Base-by-base conservation (phyloP, 2,888 invertebrate genomes). In the Pediacus dermestoides region DNA sequence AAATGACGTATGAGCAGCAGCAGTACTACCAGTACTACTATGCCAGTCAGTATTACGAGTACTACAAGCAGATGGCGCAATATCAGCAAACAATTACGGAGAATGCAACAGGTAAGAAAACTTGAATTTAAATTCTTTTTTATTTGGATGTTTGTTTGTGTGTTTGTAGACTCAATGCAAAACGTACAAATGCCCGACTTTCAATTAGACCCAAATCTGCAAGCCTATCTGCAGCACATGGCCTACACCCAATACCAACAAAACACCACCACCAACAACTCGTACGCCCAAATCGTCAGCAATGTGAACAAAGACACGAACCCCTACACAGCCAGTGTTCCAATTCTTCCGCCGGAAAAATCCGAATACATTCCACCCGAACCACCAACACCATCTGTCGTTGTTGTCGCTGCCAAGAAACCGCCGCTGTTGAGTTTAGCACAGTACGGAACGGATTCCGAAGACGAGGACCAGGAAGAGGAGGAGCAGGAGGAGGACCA, bases 11-110 rank as follows among this genome's bases (percentile, higher is more conserved):
- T 45, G 66, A 68, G 32, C 66, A 65, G 38, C 63, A 66, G 39
- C 66, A 67, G 45, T 68, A 67, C 48, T 67, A 67, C 44, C 67
- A 67, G 48, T 68, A 67, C 46, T 68, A 67, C 48, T 66, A 65
- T 48, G 54, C 64, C 12, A 58, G 58, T 38, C 68, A 68, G 42
- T 70, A 68, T 44, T 68, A 68, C 37, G 68, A 68, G 44, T 68
- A 68, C 46, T 69, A 66, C 50, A 66, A 65, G 47, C 67, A 68
- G 40, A 39, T 66, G 48, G 60, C 62, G 7, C 57, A 64, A 26
- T 57, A 52, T 43, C 53, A 57, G 34, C 56, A 57, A 26, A 23
- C n/a, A n/a, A n/a, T n/a, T n/a, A n/a, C n/a, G n/a, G n/a, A n/a
- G n/a, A n/a, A n/a, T n/a, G n/a, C n/a, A n/a, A n/a, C n/a, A n/a